These are phyloP conservation scores for Dryomyza anilis DNA, from an alignment of 2,888 invertebrate genomes.

Conservation along the genomic window DNA sequence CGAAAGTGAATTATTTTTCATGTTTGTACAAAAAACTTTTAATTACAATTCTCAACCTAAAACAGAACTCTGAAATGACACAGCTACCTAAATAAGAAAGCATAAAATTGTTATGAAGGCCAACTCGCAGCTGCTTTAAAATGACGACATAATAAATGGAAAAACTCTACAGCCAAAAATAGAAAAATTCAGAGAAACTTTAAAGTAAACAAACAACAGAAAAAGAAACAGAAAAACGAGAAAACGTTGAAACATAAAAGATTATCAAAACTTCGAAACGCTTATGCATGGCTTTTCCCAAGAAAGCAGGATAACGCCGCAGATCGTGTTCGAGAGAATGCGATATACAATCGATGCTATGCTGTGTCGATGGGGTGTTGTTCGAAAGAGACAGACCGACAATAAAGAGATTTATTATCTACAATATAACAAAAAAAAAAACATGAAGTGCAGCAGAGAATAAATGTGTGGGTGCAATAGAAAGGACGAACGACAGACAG, in stretches of 20 bases:
- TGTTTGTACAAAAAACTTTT: background rate
- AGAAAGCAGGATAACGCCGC: background rate
- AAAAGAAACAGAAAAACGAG: background rate
- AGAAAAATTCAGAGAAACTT: constrained; percentile 1
- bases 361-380: no score
- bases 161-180: background rate
- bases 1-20: no score
- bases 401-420: background rate
- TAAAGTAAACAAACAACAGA: background rate
- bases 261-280: background rate
- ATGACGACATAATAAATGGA: background rate
- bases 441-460: background rate
- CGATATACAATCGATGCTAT: no score
- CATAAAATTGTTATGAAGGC: background rate
- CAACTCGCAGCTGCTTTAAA: constrained; percentile 1
- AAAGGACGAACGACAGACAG: constrained; percentile 1
- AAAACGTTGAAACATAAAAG: background rate
- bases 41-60: no score
- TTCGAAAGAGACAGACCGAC: background rate
- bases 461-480: background rate
- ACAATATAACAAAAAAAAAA: background rate
- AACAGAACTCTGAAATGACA: no score
- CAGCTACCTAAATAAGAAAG: background rate
- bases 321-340: background rate
- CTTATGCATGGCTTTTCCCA: background rate